Conservation (phyloP, 2,113 vertebrate genomes). For the Hypocryptadius cinnamomeus region DNA sequence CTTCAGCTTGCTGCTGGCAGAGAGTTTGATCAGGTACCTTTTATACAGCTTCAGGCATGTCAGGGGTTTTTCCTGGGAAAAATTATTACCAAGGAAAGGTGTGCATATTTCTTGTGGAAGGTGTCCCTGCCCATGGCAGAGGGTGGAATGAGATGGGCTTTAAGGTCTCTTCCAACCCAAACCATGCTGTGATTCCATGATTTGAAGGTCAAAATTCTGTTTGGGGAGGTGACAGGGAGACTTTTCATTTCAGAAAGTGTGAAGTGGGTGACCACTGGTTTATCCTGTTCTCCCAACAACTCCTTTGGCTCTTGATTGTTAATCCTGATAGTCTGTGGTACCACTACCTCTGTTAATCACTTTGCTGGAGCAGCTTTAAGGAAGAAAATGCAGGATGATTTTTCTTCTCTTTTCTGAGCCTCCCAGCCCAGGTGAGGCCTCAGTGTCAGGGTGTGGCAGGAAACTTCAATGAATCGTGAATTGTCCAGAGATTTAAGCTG, state of each 20-base stretch:
- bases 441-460: neutral
- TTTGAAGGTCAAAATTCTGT: neutral
- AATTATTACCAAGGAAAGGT: neutral
- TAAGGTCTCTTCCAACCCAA: neutral
- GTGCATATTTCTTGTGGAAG: neutral
- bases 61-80: neutral
- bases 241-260: neutral
- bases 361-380: neutral
- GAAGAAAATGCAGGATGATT: neutral
- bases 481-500: neutral
- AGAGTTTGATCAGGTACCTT: constrained; percentile 73
- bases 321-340: neutral
- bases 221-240: neutral
- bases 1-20: constrained; percentile 74
- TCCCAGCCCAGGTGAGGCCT: neutral
- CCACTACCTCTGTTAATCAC: neutral
- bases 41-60: neutral
- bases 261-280: neutral
- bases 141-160: neutral
- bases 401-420: neutral
- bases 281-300: neutral
- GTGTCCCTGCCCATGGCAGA: neutral
- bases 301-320: neutral
- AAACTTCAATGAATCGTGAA: neutral
- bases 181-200: neutral